These are phyloP conservation scores for Dendrolimus punctatus DNA, from an alignment of 1,140 invertebrate species.

Conservation along the genomic window DNA sequence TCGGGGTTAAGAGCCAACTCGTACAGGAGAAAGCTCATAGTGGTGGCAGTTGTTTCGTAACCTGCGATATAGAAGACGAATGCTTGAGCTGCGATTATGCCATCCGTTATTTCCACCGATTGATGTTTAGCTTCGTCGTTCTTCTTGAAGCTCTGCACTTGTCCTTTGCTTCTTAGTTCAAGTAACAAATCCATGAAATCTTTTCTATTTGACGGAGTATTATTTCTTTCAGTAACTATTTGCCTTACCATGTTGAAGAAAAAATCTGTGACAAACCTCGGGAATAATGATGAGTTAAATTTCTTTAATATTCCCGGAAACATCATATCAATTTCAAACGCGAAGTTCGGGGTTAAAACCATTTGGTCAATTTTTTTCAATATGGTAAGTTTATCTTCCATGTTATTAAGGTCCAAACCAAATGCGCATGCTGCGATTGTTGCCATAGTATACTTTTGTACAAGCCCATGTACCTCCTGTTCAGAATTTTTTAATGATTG, in stretches of 20 bases:
- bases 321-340: constrained; percentile 16
- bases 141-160: constrained; percentile 18
- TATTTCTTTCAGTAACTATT: constrained; percentile 13
- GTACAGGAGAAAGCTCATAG: constrained; percentile 32
- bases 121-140: background rate
- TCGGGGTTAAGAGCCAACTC: constrained; percentile 34
- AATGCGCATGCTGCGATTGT: constrained; percentile 72
- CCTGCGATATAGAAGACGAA: constrained; percentile 45
- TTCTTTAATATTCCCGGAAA: constrained; percentile 16
- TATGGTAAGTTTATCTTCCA: constrained; percentile 8
- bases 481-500: constrained; percentile 14
- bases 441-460: constrained; percentile 49
- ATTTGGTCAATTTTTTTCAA: constrained; percentile 18
- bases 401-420: constrained; percentile 65
- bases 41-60: constrained; percentile 33
- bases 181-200: constrained; percentile 21
- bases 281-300: constrained; percentile 13
- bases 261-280: constrained; percentile 8
- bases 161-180: constrained; percentile 15
- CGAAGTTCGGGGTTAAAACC: constrained; percentile 8
- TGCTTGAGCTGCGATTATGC: constrained; percentile 32
- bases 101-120: constrained; percentile 17
- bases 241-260: constrained; percentile 10
- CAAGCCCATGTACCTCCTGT: constrained; percentile 51
- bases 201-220: constrained; percentile 13